Percentiles rank a stretch among this genome's conserved stretches.
Evolutionary conservation across 2,888 invertebrate genomes (phyloP).

Genomic region (Branchipolynoe longqiensis): DNA sequence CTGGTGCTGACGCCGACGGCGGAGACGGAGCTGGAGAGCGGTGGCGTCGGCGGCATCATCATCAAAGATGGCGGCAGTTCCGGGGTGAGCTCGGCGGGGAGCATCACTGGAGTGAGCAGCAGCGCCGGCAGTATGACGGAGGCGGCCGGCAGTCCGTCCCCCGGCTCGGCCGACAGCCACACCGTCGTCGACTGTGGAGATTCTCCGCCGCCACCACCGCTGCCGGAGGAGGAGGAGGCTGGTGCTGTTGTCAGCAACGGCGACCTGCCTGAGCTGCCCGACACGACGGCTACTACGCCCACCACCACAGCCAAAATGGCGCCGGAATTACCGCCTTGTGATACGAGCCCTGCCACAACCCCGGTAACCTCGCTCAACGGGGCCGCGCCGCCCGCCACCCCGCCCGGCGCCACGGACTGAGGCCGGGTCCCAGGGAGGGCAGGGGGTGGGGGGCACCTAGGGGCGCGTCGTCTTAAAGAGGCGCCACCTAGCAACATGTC

Average conservation of each 20-base stretch:
- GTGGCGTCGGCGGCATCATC: background rate
- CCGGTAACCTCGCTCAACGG: constrained; percentile 5
- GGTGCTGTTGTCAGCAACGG: background rate
- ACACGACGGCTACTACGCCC: constrained; percentile 16
- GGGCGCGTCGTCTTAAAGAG: background rate
- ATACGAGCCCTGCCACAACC: background rate
- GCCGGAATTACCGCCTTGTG: background rate
- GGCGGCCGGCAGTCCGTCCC: background rate
- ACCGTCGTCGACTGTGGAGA: background rate
- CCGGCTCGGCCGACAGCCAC: background rate
- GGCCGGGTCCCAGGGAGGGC: no score
- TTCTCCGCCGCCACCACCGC: background rate
- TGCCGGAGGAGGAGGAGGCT: background rate
- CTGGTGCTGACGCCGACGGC: no score
- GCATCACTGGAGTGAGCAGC: constrained; percentile 19
- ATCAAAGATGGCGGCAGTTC: constrained; percentile 30
- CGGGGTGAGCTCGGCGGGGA: constrained; percentile 35
- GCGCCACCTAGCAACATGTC: background rate
- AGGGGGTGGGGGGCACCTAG: background rate
- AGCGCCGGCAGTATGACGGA: constrained; percentile 7
- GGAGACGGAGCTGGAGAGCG: background rate
- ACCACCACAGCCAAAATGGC: constrained; percentile 1
- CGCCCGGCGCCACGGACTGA: background rate
- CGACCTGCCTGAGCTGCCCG: background rate
- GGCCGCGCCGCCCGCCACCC: background rate